Evolutionary conservation across 2,113 vertebrate species (phyloP).

Genomic region (Mobula hypostoma): DNA sequence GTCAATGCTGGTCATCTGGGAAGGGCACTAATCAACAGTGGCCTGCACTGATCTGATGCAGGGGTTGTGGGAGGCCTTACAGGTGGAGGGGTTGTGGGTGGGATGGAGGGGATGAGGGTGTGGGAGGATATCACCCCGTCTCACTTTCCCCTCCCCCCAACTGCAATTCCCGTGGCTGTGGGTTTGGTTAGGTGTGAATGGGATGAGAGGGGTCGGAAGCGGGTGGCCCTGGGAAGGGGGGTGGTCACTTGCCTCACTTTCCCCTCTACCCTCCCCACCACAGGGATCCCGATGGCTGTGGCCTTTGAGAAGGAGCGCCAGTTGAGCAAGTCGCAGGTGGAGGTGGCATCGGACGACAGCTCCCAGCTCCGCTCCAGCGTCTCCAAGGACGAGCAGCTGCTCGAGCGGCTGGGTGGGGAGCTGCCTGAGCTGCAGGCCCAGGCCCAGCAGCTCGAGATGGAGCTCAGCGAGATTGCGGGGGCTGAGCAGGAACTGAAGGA

Average conservation of each 20-base stretch:
- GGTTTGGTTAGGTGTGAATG: too few relatives aligned
- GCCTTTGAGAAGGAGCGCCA: slow-evolving; percentile 24
- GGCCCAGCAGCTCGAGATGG: too few relatives aligned
- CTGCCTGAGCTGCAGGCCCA: background rate
- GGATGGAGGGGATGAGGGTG: background rate
- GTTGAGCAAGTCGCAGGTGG: background rate
- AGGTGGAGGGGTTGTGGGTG: too few relatives aligned
- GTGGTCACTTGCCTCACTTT: background rate
- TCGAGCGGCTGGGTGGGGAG: background rate
- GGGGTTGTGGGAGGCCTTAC: too few relatives aligned
- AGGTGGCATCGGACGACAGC: background rate
- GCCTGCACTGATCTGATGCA: too few relatives aligned
- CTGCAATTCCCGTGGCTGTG: too few relatives aligned
- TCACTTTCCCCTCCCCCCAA: too few relatives aligned
- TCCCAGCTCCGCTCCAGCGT: background rate
- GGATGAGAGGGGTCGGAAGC: background rate
- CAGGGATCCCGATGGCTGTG: slow-evolving; percentile 1
- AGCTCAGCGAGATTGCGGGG: background rate
- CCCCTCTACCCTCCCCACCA: background rate
- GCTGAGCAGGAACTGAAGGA: background rate
- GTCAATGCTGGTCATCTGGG: too few relatives aligned
- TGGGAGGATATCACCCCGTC: too few relatives aligned
- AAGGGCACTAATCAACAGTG: too few relatives aligned
- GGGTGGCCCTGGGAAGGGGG: background rate
- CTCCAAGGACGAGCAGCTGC: background rate